Evolutionary conservation across 1,140 invertebrate genomes (phyloP), one percentile per base, ranked within the genome.

Genomic region (Bombus terrestris): DNA sequence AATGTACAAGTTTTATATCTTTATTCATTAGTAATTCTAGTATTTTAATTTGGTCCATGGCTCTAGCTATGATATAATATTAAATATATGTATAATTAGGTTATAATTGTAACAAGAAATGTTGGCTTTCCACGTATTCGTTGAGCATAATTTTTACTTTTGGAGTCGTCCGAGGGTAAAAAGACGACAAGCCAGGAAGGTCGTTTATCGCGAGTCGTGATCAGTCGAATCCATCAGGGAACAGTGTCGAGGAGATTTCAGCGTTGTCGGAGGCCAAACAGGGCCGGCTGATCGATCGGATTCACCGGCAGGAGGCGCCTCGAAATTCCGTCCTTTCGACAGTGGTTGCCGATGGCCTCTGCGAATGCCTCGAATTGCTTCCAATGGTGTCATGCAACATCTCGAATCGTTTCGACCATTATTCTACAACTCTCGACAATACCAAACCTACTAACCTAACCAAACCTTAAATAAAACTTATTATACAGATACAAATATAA

Each of bases 161-260:
- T 71, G 4, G 12, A 25, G 13, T 71, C 12, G 12, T 37, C 9
- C 37, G 6, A 66, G 35, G 15, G 9, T 37, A n/a, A 57, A 64
- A 77, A 37, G 25, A 39, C 35, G 37, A 41, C 39, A 32, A 64
- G 57, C 3, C 8, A 13, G 37, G 32, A 28, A 69, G 32, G 15
- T 53, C 35, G 43, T 35, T 59, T 81, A 81, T 81, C 66, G 32
- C 35, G 69, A 32, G n/a, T 2, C 41, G n/a, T 25, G 37, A 81
- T 81, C 47, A 53, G 53, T 59, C 12, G 74, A 83, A 83, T 83
- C 74, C 47, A 53, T 83, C 37, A 39, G 43, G 2, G 81, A 69
- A 77, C 43, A 78, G 62, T 83, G 64, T 77, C 81, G 73, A 39
- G 73, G 81, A 83, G 82, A 83, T 83, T 83, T 78, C 43, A 83